phyloP scores from a whole-genome alignment of 2,113 vertebrate species.

The Nettapus auritus region DNA sequence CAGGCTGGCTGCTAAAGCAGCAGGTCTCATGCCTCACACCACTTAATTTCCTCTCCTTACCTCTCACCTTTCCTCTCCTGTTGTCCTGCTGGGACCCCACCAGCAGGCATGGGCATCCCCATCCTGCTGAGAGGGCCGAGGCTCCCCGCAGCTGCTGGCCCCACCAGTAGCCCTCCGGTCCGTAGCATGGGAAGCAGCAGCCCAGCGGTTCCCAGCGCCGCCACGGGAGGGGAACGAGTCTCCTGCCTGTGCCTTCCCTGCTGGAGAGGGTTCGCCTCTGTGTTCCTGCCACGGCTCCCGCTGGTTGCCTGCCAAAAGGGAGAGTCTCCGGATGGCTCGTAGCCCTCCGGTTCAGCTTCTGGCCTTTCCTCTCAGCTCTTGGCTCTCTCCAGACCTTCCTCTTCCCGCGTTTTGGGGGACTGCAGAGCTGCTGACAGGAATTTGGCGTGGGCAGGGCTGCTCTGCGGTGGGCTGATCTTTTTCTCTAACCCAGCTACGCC shows the following conservation, averaged over 20 bases:
- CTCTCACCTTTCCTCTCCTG: background rate
- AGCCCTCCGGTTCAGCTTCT: background rate
- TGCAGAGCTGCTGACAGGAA: background rate
- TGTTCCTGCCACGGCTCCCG: background rate
- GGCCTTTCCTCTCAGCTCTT: background rate
- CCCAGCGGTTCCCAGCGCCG: background rate
- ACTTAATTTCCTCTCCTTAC: background rate
- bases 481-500: background rate
- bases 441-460: background rate
- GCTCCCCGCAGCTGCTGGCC: background rate
- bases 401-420: rapidly evolving
- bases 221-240: background rate
- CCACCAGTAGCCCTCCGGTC: background rate
- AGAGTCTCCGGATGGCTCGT: background rate
- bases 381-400: background rate
- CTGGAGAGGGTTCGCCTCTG: background rate
- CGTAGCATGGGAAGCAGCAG: background rate
- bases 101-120: no score
- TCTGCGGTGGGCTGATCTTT: background rate
- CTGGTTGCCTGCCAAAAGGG: background rate
- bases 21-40: background rate
- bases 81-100: background rate
- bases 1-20: background rate
- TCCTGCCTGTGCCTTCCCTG: background rate
- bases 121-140: background rate